Evolutionary conservation across 1,140 invertebrate species (phyloP), one percentile per base, ranked within the genome.

Genomic region (Luehdorfia chinensis): DNA sequence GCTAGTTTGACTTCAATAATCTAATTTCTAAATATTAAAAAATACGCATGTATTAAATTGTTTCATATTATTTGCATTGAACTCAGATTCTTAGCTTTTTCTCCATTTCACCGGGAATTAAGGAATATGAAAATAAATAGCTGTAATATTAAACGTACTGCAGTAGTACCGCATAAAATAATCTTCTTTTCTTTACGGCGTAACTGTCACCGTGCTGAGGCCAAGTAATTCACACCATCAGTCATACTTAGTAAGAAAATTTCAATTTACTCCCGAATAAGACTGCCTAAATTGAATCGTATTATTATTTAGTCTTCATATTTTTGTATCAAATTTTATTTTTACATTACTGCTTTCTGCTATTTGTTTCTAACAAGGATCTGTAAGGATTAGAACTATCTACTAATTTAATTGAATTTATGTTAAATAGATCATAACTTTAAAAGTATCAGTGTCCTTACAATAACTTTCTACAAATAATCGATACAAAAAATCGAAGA

Each of bases 191-290:
- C 66, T 78, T 76, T 69, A 62, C 64, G 68, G 61, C 44, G 59
- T 61, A 73, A 69, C 66, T 80, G 80, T 84, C 79, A 69, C 55
- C 71, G 64, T 71, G 60, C 65, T 60, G 68, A 47, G 66, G 62
- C 25, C 74, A 68, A 83, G 71, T 84, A 78, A 84, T 84, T 70
- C 71, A 60, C 61, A 73, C 60, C 75, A 84, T 84, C 80, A 73
- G 71, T 84, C 77, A 81, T 84, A 78, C 80, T 84, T 84, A 84
- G 73, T 61, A 66, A 53, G 71, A 14, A 75, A 68, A 83, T 84
- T 84, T 84, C 80, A 84, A 84, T 84, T 84, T 84, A 75, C 72
- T 66, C 49, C 47, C 30, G 47, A 65, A 61, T 66, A 65, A 72
- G 63, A 70, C 66, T 65, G 54, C 31, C 50, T 55, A 74, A 84